phyloP scores from a whole-genome alignment of 2,888 invertebrate species.

The Xylophagus ater region DNA sequence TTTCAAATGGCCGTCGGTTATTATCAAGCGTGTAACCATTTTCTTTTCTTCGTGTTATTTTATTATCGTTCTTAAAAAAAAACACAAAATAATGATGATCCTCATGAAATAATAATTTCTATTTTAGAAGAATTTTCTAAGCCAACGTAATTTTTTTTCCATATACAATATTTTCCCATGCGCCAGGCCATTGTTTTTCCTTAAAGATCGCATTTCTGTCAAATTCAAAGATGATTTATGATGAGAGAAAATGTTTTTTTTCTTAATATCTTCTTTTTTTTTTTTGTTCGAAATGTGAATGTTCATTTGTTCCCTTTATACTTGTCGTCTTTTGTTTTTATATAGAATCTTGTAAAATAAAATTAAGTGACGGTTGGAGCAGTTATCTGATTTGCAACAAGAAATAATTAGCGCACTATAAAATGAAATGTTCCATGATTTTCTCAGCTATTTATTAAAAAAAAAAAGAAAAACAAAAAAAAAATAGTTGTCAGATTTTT shows the following conservation, averaged over 20 bases:
- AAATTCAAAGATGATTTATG: constrained; percentile 23
- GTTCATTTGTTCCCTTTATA: neutral
- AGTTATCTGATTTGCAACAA: constrained; percentile 16
- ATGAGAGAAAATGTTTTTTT: constrained; percentile 19
- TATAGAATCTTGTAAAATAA: constrained; percentile 3
- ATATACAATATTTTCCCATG: constrained; percentile 6
- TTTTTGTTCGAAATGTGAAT: neutral
- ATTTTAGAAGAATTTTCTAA: too few species aligned
- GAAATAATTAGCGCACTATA: constrained; percentile 16
- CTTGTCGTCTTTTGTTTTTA: constrained; percentile 1
- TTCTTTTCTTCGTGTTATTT: too few species aligned
- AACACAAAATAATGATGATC: too few species aligned
- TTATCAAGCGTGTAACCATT: too few species aligned
- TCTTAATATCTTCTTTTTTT: constrained; percentile 4
- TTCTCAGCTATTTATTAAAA: too few species aligned
- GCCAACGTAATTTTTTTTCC: too few species aligned
- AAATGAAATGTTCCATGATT: too few species aligned
- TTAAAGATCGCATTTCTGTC: constrained; percentile 23
- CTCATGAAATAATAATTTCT: too few species aligned
- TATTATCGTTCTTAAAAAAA: too few species aligned
- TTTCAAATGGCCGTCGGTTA: too few species aligned
- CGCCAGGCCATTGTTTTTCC: constrained; percentile 13
- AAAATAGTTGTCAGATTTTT: too few species aligned
- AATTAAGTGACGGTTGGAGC: constrained; percentile 11
- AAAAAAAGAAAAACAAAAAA: too few species aligned